phyloP scores from a whole-genome alignment of 2,888 invertebrate species.

The Hydrotaea diabolus region DNA sequence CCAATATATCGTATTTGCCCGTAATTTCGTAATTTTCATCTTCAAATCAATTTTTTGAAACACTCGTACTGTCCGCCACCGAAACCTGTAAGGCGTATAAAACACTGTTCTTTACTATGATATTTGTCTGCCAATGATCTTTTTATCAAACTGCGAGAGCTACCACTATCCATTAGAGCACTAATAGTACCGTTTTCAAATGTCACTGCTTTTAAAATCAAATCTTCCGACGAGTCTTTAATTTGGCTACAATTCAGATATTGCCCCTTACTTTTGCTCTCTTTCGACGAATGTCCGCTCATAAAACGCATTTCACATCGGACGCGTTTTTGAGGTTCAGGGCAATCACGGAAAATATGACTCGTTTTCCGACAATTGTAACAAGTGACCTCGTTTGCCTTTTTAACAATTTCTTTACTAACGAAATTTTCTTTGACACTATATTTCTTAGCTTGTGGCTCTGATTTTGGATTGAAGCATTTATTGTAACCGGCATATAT shows the following conservation, averaged over 20 bases:
- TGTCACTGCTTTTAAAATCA: no score
- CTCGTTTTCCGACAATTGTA: neutral
- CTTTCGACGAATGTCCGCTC: neutral
- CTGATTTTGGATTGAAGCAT: neutral
- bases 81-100: neutral
- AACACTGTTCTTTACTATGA: neutral
- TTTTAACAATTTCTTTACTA: neutral
- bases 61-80: neutral
- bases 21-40: neutral
- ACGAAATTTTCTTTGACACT: neutral
- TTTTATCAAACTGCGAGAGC: neutral
- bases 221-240: neutral
- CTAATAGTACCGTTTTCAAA: no score
- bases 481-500: neutral
- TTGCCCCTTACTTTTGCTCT: neutral
- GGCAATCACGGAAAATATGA: neutral
- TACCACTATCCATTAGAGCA: neutral
- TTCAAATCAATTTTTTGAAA: neutral
- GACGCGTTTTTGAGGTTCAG: neutral
- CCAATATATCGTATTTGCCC: neutral
- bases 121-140: neutral
- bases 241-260: neutral
- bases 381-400: neutral
- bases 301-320: neutral
- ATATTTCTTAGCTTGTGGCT: neutral